These are phyloP conservation scores for Aleiodes leptofemur DNA, from an alignment of 2,888 invertebrate species.

Conservation along the genomic window DNA sequence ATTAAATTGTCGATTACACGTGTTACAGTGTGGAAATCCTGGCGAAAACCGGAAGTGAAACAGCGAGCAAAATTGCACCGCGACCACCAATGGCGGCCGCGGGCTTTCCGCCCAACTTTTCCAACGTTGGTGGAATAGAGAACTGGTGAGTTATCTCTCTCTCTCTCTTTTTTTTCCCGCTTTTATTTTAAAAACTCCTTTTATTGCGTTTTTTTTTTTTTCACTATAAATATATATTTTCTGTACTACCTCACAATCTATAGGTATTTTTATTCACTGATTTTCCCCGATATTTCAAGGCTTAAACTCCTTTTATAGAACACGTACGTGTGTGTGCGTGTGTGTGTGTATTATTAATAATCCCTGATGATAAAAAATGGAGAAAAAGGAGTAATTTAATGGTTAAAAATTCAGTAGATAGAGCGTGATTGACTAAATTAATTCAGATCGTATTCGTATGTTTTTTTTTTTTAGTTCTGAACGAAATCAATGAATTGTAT, in stretches of 20 bases:
- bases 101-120: conserved; percentile 71
- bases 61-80: conserved; percentile 63
- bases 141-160: conserved; percentile 68
- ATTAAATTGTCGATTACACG: conserved; percentile 41
- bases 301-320: neutral
- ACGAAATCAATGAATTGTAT: conserved; percentile 14
- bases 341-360: conserved; percentile 1
- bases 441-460: neutral
- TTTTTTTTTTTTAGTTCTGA: neutral
- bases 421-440: conserved; percentile 18
- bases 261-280: conserved; percentile 2
- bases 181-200: conserved; percentile 4
- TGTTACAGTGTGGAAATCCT: conserved; percentile 61
- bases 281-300: neutral
- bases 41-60: conserved; percentile 63
- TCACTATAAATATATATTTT: conserved; percentile 18
- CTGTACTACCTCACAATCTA: conserved; percentile 4
- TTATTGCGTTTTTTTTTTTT: conserved; percentile 8
- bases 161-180: conserved; percentile 38
- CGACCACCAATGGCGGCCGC: conserved; percentile 72
- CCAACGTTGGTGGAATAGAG: conserved; percentile 72
- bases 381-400: neutral
- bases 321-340: neutral
- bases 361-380: neutral
- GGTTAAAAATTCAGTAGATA: conserved; percentile 12